phyloP scores from a whole-genome alignment of 64 coral and sea anemone genomes.

The Acropora tenuis region DNA sequence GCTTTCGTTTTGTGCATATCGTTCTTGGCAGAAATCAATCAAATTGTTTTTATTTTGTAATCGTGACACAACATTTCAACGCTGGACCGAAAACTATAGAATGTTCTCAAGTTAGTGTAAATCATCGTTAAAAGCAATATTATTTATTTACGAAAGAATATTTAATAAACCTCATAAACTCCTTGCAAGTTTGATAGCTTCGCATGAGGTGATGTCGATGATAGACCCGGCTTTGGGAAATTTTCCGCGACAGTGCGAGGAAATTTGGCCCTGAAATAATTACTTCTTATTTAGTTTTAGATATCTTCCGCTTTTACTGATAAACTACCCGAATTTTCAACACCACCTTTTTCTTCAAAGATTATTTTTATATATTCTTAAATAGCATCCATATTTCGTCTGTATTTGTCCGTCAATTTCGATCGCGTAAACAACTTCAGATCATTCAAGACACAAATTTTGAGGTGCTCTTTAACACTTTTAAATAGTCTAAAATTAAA shows the following conservation, averaged over 20 bases:
- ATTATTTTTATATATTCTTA: too few species aligned
- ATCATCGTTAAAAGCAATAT: neutral
- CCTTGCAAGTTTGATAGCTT: neutral
- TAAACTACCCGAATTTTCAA: too few species aligned
- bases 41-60: neutral
- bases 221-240: neutral
- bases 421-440: too few species aligned
- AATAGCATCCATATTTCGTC: too few species aligned
- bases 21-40: neutral
- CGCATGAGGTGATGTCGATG: neutral
- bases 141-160: conserved; percentile 19
- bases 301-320: too few species aligned
- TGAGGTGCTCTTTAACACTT: too few species aligned
- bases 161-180: neutral
- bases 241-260: neutral
- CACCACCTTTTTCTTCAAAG: too few species aligned
- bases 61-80: too few species aligned
- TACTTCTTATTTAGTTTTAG: too few species aligned
- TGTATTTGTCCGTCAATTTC: too few species aligned
- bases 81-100: neutral
- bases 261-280: too few species aligned
- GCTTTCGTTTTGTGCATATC: neutral
- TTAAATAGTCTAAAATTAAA: neutral
- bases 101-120: neutral
- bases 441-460: too few species aligned